phyloP scores from a whole-genome alignment of 2,888 invertebrate species.

The Cephus sareptanus region DNA sequence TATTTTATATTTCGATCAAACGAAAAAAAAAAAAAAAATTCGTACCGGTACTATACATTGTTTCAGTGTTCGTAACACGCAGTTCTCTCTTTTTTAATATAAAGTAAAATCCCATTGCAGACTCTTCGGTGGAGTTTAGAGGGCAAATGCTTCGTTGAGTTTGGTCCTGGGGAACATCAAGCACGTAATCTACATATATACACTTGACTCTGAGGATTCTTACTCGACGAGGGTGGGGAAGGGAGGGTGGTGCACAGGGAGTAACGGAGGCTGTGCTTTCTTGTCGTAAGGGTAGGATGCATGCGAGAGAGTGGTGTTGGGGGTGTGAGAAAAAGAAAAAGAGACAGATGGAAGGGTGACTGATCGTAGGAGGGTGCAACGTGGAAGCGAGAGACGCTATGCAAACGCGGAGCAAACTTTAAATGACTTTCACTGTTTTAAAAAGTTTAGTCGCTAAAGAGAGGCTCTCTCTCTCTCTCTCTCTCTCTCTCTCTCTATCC shows the following conservation, averaged over 20 bases:
- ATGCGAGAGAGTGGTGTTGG: constrained; percentile 10
- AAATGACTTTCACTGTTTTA: constrained; percentile 60
- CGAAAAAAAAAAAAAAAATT: too few relatives aligned
- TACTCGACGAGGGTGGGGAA: constrained; percentile 2
- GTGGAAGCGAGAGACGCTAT: constrained; percentile 8
- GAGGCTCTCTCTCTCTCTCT: constrained; percentile 27
- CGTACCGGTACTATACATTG: too few relatives aligned
- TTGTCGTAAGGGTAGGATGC: background rate
- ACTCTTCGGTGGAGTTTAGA: background rate
- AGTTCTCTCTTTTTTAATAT: background rate
- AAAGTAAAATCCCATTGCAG: background rate
- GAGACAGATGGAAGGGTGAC: background rate
- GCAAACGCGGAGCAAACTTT: constrained; percentile 46
- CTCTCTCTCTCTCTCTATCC: constrained; percentile 5
- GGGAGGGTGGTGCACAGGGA: background rate
- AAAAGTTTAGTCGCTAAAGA: constrained; percentile 54
- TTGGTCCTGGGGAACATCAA: constrained; percentile 37
- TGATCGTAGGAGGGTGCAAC: constrained; percentile 17
- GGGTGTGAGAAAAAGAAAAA: constrained; percentile 10
- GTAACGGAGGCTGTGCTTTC: background rate
- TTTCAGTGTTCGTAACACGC: too few relatives aligned
- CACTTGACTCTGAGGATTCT: constrained; percentile 7
- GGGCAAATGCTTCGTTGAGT: constrained; percentile 27
- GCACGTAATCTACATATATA: constrained; percentile 19
- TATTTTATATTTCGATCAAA: too few relatives aligned